phyloP scores from a whole-genome alignment of 2,888 invertebrate genomes.

The Cerastoderma edule region DNA sequence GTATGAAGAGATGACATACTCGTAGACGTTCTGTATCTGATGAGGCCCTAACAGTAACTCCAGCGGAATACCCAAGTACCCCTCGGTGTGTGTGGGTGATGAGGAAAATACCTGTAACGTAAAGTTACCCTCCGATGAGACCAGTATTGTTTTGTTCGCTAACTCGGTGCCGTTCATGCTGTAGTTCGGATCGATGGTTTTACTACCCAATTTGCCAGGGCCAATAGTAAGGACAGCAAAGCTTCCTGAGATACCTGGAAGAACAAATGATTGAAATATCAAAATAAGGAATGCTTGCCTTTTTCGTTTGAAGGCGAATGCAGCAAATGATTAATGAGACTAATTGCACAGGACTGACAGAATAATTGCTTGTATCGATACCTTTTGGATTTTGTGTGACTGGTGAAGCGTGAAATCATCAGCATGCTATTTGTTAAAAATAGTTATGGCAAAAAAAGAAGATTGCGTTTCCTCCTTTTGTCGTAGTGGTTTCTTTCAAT shows the following conservation, averaged over 20 bases:
- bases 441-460: no score
- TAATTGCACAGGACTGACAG: no score
- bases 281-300: background rate
- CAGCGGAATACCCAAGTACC: conserved; percentile 39
- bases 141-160: conserved; percentile 35
- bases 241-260: background rate
- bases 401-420: no score
- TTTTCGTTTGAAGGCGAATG: background rate
- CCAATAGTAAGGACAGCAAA: background rate
- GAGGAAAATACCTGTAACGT: conserved; percentile 41
- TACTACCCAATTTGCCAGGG: background rate
- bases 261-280: background rate
- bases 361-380: no score
- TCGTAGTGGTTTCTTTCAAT: no score
- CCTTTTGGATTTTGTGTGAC: no score
- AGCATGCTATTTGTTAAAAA: no score
- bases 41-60: conserved; percentile 4
- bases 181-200: background rate
- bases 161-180: conserved; percentile 41
- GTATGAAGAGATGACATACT: conserved; percentile 41
- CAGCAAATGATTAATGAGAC: background rate
- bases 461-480: no score
- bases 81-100: conserved; percentile 27
- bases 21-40: conserved; percentile 16
- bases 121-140: conserved; percentile 17